These are phyloP conservation scores for Ochropleura plecta DNA, from an alignment of 2,888 invertebrate species.

Conservation along the genomic window DNA sequence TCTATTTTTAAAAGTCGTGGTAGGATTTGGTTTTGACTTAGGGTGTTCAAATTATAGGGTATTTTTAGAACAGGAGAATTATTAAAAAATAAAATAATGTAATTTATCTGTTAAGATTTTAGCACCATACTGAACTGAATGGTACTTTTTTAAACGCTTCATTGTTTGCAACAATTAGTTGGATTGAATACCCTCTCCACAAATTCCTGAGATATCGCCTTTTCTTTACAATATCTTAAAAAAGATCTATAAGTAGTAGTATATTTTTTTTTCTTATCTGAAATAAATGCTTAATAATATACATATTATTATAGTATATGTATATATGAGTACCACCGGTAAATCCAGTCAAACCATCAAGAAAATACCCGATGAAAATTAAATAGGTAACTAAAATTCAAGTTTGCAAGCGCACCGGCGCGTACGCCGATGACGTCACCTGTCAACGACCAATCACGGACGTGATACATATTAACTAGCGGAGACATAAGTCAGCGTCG, in stretches of 20 bases:
- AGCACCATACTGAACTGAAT: too few species aligned
- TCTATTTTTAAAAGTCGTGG: slow-evolving; percentile 41
- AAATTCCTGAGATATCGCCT: neutral
- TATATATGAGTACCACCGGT: neutral
- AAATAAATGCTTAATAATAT: too few species aligned
- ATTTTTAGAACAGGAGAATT: neutral
- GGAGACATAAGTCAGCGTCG: slow-evolving; percentile 65
- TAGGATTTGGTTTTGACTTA: neutral
- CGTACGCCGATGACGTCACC: slow-evolving; percentile 77
- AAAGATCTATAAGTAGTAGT: too few species aligned
- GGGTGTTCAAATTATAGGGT: neutral
- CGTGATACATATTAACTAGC: slow-evolving; percentile 80
- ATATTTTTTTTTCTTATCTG: too few species aligned
- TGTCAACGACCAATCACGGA: slow-evolving; percentile 76
- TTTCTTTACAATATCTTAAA: neutral
- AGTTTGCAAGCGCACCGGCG: slow-evolving; percentile 55
- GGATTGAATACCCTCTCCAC: neutral
- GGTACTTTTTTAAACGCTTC: too few species aligned
- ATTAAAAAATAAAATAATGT: neutral
- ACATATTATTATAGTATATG: too few species aligned
- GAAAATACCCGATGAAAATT: slow-evolving; percentile 49
- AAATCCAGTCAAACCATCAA: slow-evolving; percentile 36
- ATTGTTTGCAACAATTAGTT: too few species aligned
- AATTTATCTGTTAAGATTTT: neutral
- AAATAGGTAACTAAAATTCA: slow-evolving; percentile 62